Evolutionary conservation across 2,797 vertebrate genomes (phyloP).

Genomic region (Halcyon chelicuti): DNA sequence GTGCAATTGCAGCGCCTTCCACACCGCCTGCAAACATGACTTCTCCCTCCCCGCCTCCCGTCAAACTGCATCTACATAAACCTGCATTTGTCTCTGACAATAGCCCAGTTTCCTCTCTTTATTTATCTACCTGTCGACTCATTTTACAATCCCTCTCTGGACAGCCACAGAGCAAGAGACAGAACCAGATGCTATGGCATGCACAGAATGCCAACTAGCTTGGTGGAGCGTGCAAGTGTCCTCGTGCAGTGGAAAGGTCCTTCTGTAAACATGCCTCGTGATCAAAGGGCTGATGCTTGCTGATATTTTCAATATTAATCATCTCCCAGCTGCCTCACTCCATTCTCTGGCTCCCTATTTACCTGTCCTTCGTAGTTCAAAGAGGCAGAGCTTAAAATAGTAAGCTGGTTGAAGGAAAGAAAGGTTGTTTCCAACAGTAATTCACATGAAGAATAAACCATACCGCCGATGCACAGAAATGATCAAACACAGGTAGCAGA

Average conservation of each 20-base stretch:
- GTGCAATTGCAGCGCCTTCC: neutral
- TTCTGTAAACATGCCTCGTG: slow-evolving; percentile 52
- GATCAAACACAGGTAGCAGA: neutral
- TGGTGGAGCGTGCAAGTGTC: neutral
- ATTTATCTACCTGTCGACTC: slow-evolving; percentile 19
- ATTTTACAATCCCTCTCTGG: neutral
- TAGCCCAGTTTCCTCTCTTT: neutral
- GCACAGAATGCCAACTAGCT: slow-evolving; percentile 53
- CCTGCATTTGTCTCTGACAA: neutral
- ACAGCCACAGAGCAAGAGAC: neutral
- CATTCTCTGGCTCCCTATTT: slow-evolving; percentile 10
- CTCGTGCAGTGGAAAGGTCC: slow-evolving; percentile 37
- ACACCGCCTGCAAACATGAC: neutral
- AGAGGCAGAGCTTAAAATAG: neutral
- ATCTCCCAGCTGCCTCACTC: slow-evolving; percentile 56
- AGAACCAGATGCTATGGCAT: slow-evolving; percentile 33
- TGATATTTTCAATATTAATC: slow-evolving; percentile 57
- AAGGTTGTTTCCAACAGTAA: neutral
- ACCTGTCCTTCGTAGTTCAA: neutral
- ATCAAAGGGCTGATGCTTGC: slow-evolving; percentile 57
- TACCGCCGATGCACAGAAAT: neutral
- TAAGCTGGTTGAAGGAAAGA: neutral
- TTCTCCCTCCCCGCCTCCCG: neutral
- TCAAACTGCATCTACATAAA: slow-evolving; percentile 5
- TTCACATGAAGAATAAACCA: neutral